Evolutionary conservation across 2,113 vertebrate species (phyloP).

Genomic region (Cathartes aura): DNA sequence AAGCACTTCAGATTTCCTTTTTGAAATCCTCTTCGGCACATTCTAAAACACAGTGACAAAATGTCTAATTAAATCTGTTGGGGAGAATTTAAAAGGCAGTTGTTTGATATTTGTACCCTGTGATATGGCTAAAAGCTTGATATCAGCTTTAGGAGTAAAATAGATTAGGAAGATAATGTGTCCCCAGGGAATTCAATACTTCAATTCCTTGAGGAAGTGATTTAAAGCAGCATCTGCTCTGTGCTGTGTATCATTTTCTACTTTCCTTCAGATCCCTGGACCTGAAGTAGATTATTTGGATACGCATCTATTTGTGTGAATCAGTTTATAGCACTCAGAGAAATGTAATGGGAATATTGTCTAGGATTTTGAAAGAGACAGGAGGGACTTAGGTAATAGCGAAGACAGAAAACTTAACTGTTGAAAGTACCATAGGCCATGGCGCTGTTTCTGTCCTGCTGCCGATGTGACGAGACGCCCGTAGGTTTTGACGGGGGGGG

Average conservation of each 20-base stretch:
- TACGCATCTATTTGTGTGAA: not conserved
- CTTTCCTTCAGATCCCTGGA: not conserved
- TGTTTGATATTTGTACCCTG: not conserved
- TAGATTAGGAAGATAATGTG: not conserved
- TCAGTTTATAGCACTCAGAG: not conserved
- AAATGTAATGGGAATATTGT: not conserved
- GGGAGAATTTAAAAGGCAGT: not conserved
- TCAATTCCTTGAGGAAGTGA: not conserved
- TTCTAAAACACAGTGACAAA: not conserved
- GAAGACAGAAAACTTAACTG: not conserved
- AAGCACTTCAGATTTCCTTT: not conserved
- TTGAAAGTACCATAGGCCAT: not conserved
- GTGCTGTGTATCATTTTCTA: not conserved
- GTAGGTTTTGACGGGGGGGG: not conserved
- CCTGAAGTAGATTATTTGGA: not conserved
- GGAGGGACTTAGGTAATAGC: rapidly evolving
- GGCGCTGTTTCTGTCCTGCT: not conserved
- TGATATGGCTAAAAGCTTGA: not conserved
- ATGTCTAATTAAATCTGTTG: not conserved
- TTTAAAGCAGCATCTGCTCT: not conserved
- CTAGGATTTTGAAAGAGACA: not conserved
- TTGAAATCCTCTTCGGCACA: not conserved
- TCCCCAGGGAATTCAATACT: not conserved
- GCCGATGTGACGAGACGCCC: not conserved
- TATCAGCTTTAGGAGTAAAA: not conserved